phyloP scores from a whole-genome alignment of 2,797 vertebrate genomes.

The Sphenodon punctatus region DNA sequence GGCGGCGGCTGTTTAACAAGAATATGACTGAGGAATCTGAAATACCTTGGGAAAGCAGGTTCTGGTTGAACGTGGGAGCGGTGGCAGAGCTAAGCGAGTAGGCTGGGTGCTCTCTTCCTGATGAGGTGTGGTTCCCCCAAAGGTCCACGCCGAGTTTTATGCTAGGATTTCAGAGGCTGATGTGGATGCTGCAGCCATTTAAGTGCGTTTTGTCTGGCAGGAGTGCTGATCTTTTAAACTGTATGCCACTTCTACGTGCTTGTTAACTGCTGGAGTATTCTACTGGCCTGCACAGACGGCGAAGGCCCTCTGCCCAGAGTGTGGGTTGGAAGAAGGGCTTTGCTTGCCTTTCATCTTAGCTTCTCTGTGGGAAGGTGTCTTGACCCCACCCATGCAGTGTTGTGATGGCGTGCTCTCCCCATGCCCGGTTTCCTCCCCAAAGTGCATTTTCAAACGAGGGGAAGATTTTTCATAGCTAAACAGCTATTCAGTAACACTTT shows the following conservation, averaged over 20 bases:
- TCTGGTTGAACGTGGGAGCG: background rate
- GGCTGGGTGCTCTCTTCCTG: background rate
- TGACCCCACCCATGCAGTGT: background rate
- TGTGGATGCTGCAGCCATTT: background rate
- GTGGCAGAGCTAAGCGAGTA: rapidly evolving
- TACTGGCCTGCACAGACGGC: background rate
- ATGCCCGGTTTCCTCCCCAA: background rate
- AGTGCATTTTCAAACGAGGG: rapidly evolving
- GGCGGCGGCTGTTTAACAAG: background rate
- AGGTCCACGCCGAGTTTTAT: rapidly evolving
- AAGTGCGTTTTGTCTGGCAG: background rate
- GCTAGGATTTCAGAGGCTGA: background rate
- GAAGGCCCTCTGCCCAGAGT: background rate
- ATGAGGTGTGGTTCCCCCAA: rapidly evolving
- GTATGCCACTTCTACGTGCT: background rate
- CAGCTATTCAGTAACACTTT: background rate
- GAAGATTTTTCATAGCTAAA: rapidly evolving
- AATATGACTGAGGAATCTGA: background rate
- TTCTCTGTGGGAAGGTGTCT: background rate
- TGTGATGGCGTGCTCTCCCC: too few species aligned
- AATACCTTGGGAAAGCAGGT: background rate
- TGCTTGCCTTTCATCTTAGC: background rate
- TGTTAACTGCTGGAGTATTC: background rate
- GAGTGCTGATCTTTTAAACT: background rate
- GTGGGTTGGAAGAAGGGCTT: background rate